phyloP scores from a whole-genome alignment of 2,113 vertebrate species.

The Kryptolebias marmoratus region DNA sequence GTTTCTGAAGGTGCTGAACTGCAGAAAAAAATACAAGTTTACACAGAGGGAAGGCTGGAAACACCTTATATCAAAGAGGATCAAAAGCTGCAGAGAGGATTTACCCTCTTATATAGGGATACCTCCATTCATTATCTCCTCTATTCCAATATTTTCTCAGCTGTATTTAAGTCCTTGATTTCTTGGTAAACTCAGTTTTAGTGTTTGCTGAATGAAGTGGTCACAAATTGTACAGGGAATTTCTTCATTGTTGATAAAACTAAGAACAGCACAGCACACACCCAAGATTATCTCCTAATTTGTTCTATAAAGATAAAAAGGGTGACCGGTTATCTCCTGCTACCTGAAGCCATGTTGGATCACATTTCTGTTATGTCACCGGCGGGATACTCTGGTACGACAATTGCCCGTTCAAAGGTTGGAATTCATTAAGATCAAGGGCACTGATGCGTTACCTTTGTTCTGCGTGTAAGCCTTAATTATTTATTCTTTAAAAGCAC shows the following conservation, averaged over 20 bases:
- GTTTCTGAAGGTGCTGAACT: slow-evolving; percentile 40
- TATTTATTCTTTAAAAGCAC: too few relatives aligned
- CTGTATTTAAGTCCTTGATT: not conserved
- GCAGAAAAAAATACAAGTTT: slow-evolving; percentile 30
- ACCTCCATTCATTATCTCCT: not conserved
- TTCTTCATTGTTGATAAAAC: slow-evolving; percentile 67
- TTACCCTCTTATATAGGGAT: slow-evolving; percentile 15
- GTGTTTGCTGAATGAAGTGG: slow-evolving; percentile 37
- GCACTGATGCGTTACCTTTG: not conserved
- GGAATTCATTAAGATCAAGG: slow-evolving; percentile 5
- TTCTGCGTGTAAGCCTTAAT: too few relatives aligned
- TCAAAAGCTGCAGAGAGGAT: slow-evolving; percentile 38
- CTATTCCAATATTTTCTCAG: not conserved
- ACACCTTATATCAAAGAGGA: slow-evolving; percentile 39
- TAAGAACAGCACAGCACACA: slow-evolving; percentile 48
- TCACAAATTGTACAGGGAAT: slow-evolving; percentile 46
- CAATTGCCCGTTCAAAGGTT: not conserved
- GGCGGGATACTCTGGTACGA: not conserved
- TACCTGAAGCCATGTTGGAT: not conserved
- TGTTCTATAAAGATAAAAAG: slow-evolving; percentile 1
- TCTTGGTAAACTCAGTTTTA: slow-evolving; percentile 27
- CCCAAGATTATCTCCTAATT: slow-evolving; percentile 36
- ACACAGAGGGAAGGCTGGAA: slow-evolving; percentile 13
- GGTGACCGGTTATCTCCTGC: not conserved
- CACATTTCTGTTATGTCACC: slow-evolving; percentile 18